Evolutionary conservation across 2,888 invertebrate genomes (phyloP), one percentile per base, ranked within the genome.

Genomic region (Cataglyphis rosenhaueri): DNA sequence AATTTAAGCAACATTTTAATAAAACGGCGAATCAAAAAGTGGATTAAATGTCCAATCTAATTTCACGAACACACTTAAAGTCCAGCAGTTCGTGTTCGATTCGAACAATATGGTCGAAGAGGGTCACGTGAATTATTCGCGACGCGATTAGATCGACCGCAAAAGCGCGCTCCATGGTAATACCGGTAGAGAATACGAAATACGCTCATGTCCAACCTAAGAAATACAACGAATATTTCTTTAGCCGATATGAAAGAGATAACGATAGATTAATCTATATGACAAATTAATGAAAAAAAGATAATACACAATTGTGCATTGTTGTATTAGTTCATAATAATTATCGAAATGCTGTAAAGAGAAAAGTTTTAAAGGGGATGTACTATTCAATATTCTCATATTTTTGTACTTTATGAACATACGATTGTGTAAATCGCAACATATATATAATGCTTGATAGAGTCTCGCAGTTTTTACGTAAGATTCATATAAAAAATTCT

Each of bases 101-200:
- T 41, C 75, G 64, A 74, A 75, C 48, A 48, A 68, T 12, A 61
- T 32, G 44, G 32, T 70, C n/a, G 71, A 84, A 81, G 73, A 57
- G 59, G 84, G 83, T 82, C 83, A 75, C 74, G 71, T 71, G 78
- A 86, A 83, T 81, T 81, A 75, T 70, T 76, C 59, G 81, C 38
- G 44, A 70, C 70, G 8, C 59, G 71, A 83, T 85, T 83, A 64
- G 64, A 65, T 70, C 55, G 88, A 87, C 74, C 82, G 29, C 73
- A 66, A 83, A 68, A 73, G 73, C 75, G 70, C 74, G 76, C 75
- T 65, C 86, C 74, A 64, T 32, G 29, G 66, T 81, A 82, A 86
- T 86, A 83, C 52, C 65, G 70, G 66, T 48, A 21, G 61, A 64
- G 76, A 86, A 88, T 84, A 78, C 70, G 79, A 88, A 83, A 86